Percentiles rank a stretch among this genome's conserved stretches.
phyloP scores from a whole-genome alignment of 2,113 vertebrate species.

The Hyla sarda region DNA sequence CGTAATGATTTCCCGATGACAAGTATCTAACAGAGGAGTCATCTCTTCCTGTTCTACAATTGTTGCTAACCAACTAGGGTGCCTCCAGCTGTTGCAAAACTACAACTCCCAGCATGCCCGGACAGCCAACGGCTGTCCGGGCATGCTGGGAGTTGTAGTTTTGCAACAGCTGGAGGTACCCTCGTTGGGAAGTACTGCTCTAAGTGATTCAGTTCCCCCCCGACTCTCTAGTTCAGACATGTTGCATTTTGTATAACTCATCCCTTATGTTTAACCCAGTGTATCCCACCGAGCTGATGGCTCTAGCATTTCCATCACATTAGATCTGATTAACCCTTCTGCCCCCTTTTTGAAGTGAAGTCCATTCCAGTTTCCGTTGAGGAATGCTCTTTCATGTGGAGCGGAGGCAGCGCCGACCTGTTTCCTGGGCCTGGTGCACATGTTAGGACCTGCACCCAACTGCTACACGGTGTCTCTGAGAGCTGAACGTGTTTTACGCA shows the following conservation, averaged over 20 bases:
- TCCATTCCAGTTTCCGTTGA: neutral
- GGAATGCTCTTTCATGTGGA: slow-evolving; percentile 29
- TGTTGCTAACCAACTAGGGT: too few relatives aligned
- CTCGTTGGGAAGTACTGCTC: too few relatives aligned
- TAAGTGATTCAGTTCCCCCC: too few relatives aligned
- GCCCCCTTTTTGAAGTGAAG: neutral
- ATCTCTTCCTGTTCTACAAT: too few relatives aligned
- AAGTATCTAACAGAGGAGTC: too few relatives aligned
- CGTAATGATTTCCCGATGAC: too few relatives aligned
- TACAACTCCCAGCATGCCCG: too few relatives aligned
- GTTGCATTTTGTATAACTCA: neutral
- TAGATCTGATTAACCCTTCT: neutral
- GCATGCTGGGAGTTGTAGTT: too few relatives aligned
- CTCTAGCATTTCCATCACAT: neutral
- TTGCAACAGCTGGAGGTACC: too few relatives aligned
- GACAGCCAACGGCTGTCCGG: too few relatives aligned
- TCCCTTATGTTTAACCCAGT: neutral
- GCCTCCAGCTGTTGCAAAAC: too few relatives aligned
- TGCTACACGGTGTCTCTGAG: neutral
- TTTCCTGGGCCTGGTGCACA: neutral
- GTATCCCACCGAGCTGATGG: neutral
- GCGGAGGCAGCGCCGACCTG: neutral
- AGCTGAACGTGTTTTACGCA: neutral
- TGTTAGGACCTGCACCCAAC: neutral
- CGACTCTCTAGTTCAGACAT: neutral